These are phyloP conservation scores for Toxotes lorentzi DNA, from an alignment of 2,797 vertebrate species.

Conservation along the genomic window DNA sequence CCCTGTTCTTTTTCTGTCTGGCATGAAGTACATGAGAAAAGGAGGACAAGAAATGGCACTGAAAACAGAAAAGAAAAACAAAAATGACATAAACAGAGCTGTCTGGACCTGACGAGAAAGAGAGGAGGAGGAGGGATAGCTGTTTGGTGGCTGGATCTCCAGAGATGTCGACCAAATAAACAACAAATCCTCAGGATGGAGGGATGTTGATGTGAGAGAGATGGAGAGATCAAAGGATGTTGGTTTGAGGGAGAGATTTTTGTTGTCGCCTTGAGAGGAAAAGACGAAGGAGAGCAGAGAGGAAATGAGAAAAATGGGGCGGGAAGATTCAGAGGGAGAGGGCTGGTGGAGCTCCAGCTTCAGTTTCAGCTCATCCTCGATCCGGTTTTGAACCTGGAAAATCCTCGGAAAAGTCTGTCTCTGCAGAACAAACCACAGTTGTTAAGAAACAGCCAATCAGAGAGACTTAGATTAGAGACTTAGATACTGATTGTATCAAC, in stretches of 20 bases:
- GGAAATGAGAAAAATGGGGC: neutral
- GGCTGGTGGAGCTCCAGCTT: slow-evolving; percentile 26
- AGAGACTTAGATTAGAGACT: neutral
- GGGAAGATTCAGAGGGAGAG: neutral
- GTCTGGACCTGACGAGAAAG: neutral
- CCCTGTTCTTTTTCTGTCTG: neutral
- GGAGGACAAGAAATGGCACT: neutral
- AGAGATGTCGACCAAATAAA: slow-evolving; percentile 57
- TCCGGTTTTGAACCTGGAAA: slow-evolving; percentile 25
- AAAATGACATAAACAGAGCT: neutral
- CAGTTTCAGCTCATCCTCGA: neutral
- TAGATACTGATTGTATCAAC: no score
- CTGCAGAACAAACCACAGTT: neutral
- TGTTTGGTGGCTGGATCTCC: slow-evolving; percentile 39
- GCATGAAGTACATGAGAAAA: neutral
- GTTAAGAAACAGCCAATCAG: slow-evolving; percentile 12
- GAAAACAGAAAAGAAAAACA: neutral
- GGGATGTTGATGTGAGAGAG: slow-evolving; percentile 21
- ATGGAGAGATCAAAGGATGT: slow-evolving; percentile 46
- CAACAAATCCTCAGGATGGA: slow-evolving; percentile 47
- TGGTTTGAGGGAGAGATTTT: slow-evolving; percentile 29
- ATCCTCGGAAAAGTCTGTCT: neutral
- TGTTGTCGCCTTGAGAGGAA: slow-evolving; percentile 22
- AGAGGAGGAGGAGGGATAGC: neutral
- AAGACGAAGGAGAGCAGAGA: neutral